Base-by-base conservation (phyloP, 1,140 invertebrate species). In the Tribolium castaneum region DNA sequence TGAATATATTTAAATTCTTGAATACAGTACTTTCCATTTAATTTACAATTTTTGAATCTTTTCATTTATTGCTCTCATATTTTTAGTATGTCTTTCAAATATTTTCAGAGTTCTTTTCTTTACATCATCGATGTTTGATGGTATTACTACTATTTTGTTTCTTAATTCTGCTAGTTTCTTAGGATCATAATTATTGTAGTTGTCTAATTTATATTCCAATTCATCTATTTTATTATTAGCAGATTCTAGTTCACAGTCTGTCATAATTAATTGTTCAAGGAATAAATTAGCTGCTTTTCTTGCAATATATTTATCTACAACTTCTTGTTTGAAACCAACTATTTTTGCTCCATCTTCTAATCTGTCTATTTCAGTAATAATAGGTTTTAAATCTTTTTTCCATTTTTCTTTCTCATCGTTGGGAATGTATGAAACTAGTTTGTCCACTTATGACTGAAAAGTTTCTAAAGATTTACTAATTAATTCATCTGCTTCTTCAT, bases 381-480 rank as follows among this genome's bases (percentile, higher is more conserved):
- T 39, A 56, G 73, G 73, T 74, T 75, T 75, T 75, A 75, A 56
- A 75, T 75, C 73, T 66, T 76, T 30, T 76, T 76, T 76, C 74
- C 56, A 76, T 76, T 62, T 76, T 76, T 76, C 14, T 62, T 76
- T 76, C 74, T 76, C 54, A 76, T 75, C 74, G 12, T 76, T 76
- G 34, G 74, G 54, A 76, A 66, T 66, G 56, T 66, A 76, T 76
- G 35, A 62, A 62, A 66, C 35, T 49, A 76, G 62, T 56, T 56
- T 75, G 22, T 75, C 72, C 72, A 75, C 56, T 75, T 75, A 75
- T 75, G 72, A 54, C 45, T 70, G 75, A 70, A 76, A 70, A 50
- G 39, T 76, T 76, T 76, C 75, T 70, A 52, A 76, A 70, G 75
- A 76, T 76, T 70, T 76, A 70, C 25, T 76, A 76, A 76, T 76